Conservation (phyloP, 2,113 vertebrate genomes). For the Hipposideros armiger region DNA sequence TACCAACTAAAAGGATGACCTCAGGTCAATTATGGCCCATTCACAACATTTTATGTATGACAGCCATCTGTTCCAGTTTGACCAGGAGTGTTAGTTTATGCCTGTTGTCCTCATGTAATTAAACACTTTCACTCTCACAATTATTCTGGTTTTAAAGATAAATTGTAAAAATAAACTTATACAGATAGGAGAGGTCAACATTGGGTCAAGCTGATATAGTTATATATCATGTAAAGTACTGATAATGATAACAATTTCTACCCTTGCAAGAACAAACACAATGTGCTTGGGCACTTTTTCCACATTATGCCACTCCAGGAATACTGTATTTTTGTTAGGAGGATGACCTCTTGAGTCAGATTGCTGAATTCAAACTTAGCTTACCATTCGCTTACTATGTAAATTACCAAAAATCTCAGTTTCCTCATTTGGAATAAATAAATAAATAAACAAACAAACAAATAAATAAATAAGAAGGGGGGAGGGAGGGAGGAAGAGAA, state of each 20-base stretch:
- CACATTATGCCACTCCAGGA: not conserved
- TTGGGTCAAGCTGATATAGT: not conserved
- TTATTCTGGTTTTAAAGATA: not conserved
- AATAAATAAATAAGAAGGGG: not conserved
- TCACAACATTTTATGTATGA: not conserved
- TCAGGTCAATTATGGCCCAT: not conserved
- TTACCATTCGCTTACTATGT: not conserved
- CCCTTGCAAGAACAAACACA: not conserved
- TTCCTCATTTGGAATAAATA: not conserved
- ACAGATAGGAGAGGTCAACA: not conserved
- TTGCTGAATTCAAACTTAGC: not conserved
- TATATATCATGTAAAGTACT: not conserved
- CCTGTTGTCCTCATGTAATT: not conserved
- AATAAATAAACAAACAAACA: not conserved
- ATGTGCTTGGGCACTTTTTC: not conserved
- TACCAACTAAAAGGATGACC: not conserved
- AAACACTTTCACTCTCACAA: slow-evolving; percentile 3
- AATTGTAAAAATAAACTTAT: not conserved
- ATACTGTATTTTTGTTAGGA: not conserved
- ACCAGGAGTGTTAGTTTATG: not conserved
- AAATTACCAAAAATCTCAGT: not conserved
- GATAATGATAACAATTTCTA: not conserved
- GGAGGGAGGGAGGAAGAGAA: not conserved
- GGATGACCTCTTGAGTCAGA: not conserved
- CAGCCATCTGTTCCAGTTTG: not conserved